Base-by-base conservation (phyloP, 2,888 invertebrate species). In the Agrotis ipsilon region DNA sequence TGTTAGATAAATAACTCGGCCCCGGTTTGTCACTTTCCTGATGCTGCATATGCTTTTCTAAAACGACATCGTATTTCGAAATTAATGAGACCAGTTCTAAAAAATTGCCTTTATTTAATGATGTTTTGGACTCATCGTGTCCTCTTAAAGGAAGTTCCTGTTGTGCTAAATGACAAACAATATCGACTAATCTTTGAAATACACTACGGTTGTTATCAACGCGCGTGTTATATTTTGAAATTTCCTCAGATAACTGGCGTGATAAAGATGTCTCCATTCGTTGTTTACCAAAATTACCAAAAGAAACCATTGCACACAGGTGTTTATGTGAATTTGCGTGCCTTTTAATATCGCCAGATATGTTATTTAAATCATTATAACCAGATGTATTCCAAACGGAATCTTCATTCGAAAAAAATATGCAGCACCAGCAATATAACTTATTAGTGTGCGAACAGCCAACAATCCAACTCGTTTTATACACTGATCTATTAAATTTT, bases 11-110 rank as follows among this genome's bases (percentile, higher is more conserved):
- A 2, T 57, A 57, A 39, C 57, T 57, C 14, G 16, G 7, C 57
- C 57, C 32, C 7, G 57, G 16, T 6, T 57, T 57, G 7, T 39
- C 16, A 9, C n/a, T 7, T 7, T 57, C 32, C 18, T 54, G 54
- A n/a, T 55, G 32, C 24, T n/a, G n/a, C n/a, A 7, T 55, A 55
- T 55, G 32, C 13, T 32, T 55, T 13, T 55, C 55, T 55, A 55
- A 55, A n/a, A 55, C 55, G 13, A n/a, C 13, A n/a, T 55, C 55
- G 13, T 32, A 55, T n/a, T 63, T 63, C 9, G 52, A 24, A 52
- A 63, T 6, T 4, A 63, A 52, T 3, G 51, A 52, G 3, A 63
- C 45, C 7, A 24, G 18, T 4, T 39, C 51, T 62, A 62, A 51
- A 9, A 21, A 62, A 39, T 21, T 49, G 49, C 49, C 49, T 49